phyloP scores from a whole-genome alignment of 1,140 invertebrate genomes.

The Euura saliciscinereae region DNA sequence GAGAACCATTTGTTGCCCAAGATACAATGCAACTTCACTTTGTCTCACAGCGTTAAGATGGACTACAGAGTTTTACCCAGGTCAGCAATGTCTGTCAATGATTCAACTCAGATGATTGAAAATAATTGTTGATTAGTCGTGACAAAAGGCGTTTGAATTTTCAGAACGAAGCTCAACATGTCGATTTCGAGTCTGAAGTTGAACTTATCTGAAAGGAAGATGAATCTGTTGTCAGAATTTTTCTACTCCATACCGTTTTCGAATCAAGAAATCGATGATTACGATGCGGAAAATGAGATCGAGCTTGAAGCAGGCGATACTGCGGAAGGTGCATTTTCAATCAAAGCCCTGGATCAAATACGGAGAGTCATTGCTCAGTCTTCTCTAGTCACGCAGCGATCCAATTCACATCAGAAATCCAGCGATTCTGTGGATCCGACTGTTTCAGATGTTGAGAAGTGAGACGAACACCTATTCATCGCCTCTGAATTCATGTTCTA shows the following conservation, averaged over 20 bases:
- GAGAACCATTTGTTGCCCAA: slow-evolving; percentile 79
- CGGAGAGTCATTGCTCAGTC: neutral
- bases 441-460: neutral
- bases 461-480: neutral
- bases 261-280: slow-evolving; percentile 41
- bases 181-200: slow-evolving; percentile 75
- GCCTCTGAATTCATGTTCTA: neutral
- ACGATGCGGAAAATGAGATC: slow-evolving; percentile 47
- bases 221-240: slow-evolving; percentile 72
- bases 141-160: slow-evolving; percentile 38
- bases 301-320: slow-evolving; percentile 40
- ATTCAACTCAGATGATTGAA: slow-evolving; percentile 15
- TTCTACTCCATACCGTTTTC: slow-evolving; percentile 70
- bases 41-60: slow-evolving; percentile 79
- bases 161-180: slow-evolving; percentile 79
- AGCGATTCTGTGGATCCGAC: neutral
- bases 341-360: neutral
- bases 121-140: neutral
- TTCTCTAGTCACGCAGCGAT: neutral
- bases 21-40: slow-evolving; percentile 70
- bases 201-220: slow-evolving; percentile 78
- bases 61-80: slow-evolving; percentile 75
- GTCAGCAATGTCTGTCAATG: slow-evolving; percentile 48
- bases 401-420: neutral
- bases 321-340: slow-evolving; percentile 37